These are phyloP conservation scores for Lagopus leucura DNA, from an alignment of 2,113 vertebrate genomes.

Conservation along the genomic window DNA sequence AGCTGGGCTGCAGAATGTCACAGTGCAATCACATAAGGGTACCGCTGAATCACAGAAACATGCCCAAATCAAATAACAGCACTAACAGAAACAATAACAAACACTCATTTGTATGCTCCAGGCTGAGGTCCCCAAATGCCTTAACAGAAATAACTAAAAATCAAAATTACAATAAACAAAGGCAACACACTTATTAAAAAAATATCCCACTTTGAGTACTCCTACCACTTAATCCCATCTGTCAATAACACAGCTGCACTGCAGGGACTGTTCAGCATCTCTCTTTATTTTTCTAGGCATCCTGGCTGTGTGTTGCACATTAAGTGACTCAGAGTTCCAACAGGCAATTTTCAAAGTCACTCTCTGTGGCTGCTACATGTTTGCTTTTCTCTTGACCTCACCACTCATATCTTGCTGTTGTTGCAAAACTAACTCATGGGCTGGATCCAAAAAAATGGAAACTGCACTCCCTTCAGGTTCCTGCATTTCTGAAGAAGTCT, in stretches of 20 bases:
- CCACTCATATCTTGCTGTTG: constrained; percentile 30
- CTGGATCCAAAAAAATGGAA: constrained; percentile 5
- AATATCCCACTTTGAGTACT: not conserved
- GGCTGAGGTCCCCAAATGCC: constrained; percentile 5
- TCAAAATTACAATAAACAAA: constrained; percentile 58
- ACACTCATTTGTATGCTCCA: not conserved
- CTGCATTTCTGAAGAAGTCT: not conserved
- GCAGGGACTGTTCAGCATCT: constrained; percentile 38
- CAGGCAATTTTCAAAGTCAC: not conserved
- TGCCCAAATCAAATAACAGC: constrained; percentile 31
- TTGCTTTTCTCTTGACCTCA: constrained; percentile 59
- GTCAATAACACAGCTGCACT: constrained; percentile 41
- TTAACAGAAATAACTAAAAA: constrained; percentile 32
- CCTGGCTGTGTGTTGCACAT: not conserved
- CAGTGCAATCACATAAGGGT: not conserved
- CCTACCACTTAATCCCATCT: constrained; percentile 26
- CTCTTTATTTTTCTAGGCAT: constrained; percentile 46
- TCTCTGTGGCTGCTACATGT: constrained; percentile 19
- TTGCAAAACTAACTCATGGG: constrained; percentile 13
- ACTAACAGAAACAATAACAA: constrained; percentile 1
- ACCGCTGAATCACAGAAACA: not conserved
- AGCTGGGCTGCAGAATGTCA: not conserved
- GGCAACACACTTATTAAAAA: not conserved
- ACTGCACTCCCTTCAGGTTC: not conserved
- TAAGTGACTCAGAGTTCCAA: constrained; percentile 2